Evolutionary conservation across 1,140 invertebrate species (phyloP).

Genomic region (Riptortus pedestris): DNA sequence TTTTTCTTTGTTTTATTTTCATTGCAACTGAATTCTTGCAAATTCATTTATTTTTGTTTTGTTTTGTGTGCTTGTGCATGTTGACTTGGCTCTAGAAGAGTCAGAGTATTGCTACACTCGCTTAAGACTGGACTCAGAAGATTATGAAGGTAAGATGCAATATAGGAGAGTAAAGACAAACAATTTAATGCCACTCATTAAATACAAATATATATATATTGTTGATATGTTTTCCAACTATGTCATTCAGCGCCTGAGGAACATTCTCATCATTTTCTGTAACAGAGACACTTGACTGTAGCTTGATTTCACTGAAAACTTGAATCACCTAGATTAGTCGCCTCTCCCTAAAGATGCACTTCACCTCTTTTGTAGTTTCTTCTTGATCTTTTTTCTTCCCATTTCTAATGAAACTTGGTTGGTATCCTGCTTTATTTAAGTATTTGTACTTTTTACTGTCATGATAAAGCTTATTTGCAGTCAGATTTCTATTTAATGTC

Average conservation of each 20-base stretch:
- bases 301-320: too few relatives aligned
- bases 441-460: slow-evolving; percentile 1
- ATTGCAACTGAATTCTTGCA: background rate
- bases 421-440: slow-evolving; percentile 4
- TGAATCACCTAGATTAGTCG: too few relatives aligned
- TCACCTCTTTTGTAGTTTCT: too few relatives aligned
- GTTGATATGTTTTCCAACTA: too few relatives aligned
- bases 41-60: slow-evolving; percentile 21
- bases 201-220: too few relatives aligned
- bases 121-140: slow-evolving; percentile 31
- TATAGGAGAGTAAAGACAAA: slow-evolving; percentile 7
- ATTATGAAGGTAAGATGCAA: slow-evolving; percentile 32
- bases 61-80: slow-evolving; percentile 30
- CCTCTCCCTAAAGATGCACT: too few relatives aligned
- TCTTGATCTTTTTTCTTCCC: background rate
- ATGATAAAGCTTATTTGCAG: slow-evolving; percentile 4
- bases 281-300: too few relatives aligned
- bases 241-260: too few relatives aligned
- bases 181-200: slow-evolving; percentile 2
- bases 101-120: slow-evolving; percentile 32
- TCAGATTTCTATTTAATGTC: background rate
- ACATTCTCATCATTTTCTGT: too few relatives aligned
- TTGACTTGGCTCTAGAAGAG: slow-evolving; percentile 31
- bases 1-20: slow-evolving; percentile 9
- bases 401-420: background rate